Percentiles rank a stretch among this genome's conserved stretches.
These are phyloP conservation scores for Astyanax mexicanus DNA, from an alignment of 2,797 vertebrate genomes.

Conservation along the genomic window DNA sequence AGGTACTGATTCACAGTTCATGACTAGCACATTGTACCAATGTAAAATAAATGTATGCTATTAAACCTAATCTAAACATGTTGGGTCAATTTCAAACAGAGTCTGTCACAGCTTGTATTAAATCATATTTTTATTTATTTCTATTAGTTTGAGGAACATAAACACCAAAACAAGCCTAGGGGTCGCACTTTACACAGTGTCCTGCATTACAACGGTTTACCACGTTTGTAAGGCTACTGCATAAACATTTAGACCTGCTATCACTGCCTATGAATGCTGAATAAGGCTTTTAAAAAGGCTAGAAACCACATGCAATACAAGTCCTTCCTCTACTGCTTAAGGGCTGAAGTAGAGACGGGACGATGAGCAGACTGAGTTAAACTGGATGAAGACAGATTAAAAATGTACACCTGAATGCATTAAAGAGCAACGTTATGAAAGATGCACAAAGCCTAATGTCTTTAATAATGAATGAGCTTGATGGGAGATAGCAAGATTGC, in stretches of 20 bases:
- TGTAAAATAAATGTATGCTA: too few species aligned
- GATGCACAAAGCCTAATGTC: conserved; percentile 38
- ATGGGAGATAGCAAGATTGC: conserved; percentile 44
- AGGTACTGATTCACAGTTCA: too few species aligned
- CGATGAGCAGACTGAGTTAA: neutral
- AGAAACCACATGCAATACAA: neutral
- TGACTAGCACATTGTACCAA: too few species aligned
- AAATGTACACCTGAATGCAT: conserved; percentile 51
- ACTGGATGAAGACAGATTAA: conserved; percentile 27
- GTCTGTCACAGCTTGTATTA: too few species aligned
- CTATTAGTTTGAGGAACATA: too few species aligned
- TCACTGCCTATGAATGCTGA: neutral
- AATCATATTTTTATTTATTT: too few species aligned
- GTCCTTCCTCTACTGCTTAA: conserved; percentile 1
- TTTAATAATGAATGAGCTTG: conserved; percentile 54
- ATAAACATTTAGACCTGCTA: neutral
- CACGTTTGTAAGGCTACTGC: neutral
- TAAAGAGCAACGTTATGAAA: conserved; percentile 45
- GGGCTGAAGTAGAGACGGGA: neutral
- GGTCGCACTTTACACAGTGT: too few species aligned
- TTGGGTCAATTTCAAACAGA: too few species aligned
- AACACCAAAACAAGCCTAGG: too few species aligned
- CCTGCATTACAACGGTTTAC: too few species aligned
- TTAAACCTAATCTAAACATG: too few species aligned
- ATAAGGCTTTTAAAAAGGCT: neutral